phyloP scores from a whole-genome alignment of 92 coral and sea anemone species.

The Muricea muricata region DNA sequence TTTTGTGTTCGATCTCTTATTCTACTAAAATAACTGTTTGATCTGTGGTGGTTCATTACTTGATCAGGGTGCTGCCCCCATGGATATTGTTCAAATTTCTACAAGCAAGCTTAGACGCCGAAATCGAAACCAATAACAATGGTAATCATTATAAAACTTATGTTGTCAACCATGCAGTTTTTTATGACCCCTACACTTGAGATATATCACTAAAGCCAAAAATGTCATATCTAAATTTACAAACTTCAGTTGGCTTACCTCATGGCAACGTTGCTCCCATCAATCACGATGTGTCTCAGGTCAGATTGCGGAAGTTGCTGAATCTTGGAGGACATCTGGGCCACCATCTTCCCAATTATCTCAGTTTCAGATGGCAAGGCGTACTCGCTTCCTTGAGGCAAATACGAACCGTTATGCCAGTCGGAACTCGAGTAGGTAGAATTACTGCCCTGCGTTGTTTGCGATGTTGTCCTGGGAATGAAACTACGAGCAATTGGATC shows the following conservation, averaged over 20 bases:
- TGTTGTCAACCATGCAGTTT: too few species aligned
- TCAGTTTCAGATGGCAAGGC: conserved; percentile 41
- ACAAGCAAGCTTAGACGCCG: too few species aligned
- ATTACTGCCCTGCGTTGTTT: conserved; percentile 10
- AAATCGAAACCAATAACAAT: too few species aligned
- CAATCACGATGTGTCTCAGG: conserved; percentile 88
- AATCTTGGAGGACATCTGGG: conserved; percentile 68
- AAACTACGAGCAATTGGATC: neutral
- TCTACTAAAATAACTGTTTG: too few species aligned
- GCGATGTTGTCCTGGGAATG: neutral
- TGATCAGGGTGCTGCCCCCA: too few species aligned
- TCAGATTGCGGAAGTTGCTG: conserved; percentile 65
- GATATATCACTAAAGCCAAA: neutral
- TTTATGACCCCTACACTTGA: neutral
- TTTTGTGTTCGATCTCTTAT: too few species aligned
- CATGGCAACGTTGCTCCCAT: conserved; percentile 99
- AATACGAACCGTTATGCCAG: neutral
- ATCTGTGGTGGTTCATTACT: too few species aligned
- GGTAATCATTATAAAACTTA: too few species aligned
- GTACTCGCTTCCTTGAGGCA: conserved; percentile 18
- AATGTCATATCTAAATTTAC: neutral
- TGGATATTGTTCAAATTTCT: too few species aligned
- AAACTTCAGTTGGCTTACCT: conserved; percentile 63
- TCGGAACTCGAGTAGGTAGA: neutral
- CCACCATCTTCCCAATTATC: conserved; percentile 74